Evolutionary conservation across 2,888 invertebrate genomes (phyloP), one percentile per base, ranked within the genome.

Genomic region (Cantharis flavilabris): DNA sequence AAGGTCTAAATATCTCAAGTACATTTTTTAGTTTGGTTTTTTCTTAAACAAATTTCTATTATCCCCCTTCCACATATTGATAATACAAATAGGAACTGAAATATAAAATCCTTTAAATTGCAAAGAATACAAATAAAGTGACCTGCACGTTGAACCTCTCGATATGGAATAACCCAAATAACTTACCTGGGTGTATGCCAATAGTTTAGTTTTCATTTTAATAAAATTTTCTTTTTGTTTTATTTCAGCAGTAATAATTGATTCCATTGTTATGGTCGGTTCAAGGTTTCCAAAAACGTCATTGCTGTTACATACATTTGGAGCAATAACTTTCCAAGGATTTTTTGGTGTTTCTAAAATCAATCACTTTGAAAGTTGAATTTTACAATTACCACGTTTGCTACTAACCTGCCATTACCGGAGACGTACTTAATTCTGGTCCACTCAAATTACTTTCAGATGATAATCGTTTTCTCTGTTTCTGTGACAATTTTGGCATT

Each of bases 181-280:
- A 77, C 79, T 82, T 89, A 94, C 96, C 92, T 96, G 96, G 14
- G 96, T 96, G 81, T 94, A 89, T 76, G 89, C 88, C 23, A 96
- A 89, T 0, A 94, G 92, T 86, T 96, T 96, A 9, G 93, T 93
- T 85, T 92, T 92, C 83, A 94, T 92, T 85, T 93, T 93, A 2
- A 92, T 91, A 80, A 91, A 91, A 83, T 94, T 93, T 80, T 94
- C 94, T 79, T 92, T 93, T 84, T 94, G 94, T 73, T 93, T 92
- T 82, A 90, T 91, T 87, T 96, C 95, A 82, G 94, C 94, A 13
- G 92, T 92, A 72, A 96, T 89, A 79, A 96, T 96, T 79, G 92
- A 87, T 79, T 91, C 82, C 80, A 90, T 80, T 20, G 80, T 77
- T 74, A 71, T 33, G 64, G 88, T 75, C 9, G 84, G 83, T 49